These are phyloP conservation scores for Sebastolobus alascanus DNA, from an alignment of 2,797 vertebrate species.

Conservation along the genomic window DNA sequence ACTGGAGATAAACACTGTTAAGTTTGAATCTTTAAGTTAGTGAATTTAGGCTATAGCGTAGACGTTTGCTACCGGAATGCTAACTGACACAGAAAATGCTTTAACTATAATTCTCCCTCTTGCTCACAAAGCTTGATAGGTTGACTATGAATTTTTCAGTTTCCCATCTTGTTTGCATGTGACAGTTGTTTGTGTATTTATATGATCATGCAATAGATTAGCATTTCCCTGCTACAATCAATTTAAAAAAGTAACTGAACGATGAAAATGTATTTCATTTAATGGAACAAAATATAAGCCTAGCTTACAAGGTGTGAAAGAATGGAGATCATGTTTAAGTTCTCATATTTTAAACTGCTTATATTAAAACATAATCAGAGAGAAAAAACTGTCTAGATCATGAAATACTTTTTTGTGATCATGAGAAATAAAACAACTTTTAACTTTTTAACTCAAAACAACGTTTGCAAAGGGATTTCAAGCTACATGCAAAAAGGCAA, in stretches of 20 bases:
- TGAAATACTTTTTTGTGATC: not conserved
- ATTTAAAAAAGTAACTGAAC: not conserved
- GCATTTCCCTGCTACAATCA: not conserved
- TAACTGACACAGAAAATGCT: not conserved
- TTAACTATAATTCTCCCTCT: not conserved
- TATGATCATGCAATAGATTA: not conserved
- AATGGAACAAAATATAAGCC: not conserved
- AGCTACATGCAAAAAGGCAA: slow-evolving; percentile 7
- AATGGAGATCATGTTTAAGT: not conserved
- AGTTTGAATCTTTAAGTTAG: not conserved
- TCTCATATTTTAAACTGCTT: not conserved
- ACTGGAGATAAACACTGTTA: not conserved
- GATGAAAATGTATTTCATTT: not conserved
- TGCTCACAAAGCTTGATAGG: not conserved
- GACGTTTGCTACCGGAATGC: not conserved
- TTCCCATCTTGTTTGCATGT: not conserved
- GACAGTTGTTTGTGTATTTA: not conserved
- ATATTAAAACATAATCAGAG: not conserved
- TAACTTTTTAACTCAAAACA: too few species aligned
- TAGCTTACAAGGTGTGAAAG: not conserved
- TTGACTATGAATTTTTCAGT: not conserved
- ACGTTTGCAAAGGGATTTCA: not conserved
- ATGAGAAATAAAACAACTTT: not conserved
- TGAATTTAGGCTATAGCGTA: not conserved
- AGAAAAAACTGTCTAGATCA: not conserved